Evolutionary conservation across 2,797 vertebrate genomes (phyloP).

Genomic region (Meda fulgida): DNA sequence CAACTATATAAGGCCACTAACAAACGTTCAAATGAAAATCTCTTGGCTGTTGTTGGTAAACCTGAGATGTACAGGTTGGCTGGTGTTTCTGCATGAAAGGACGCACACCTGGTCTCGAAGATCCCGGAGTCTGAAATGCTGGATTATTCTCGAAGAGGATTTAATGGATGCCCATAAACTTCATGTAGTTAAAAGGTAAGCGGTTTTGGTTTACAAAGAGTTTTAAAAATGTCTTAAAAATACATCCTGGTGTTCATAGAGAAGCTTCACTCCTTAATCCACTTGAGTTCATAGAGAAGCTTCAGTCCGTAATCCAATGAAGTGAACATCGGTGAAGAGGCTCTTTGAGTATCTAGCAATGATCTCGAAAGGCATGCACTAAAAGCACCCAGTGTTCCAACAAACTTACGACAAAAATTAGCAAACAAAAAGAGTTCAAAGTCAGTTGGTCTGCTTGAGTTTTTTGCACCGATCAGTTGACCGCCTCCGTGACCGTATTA

Average conservation of each 20-base stretch:
- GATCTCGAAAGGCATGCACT: neutral
- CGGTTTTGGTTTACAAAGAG: slow-evolving; percentile 34
- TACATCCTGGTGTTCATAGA: slow-evolving; percentile 24
- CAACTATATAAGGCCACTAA: slow-evolving; percentile 51
- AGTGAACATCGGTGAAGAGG: neutral
- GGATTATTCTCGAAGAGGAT: neutral
- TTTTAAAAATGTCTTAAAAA: slow-evolving; percentile 57
- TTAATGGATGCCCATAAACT: slow-evolving; percentile 44
- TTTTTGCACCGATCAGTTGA: slow-evolving; percentile 64
- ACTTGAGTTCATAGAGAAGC: neutral
- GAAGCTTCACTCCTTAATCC: slow-evolving; percentile 8
- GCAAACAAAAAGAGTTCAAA: neutral
- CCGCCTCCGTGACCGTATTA: slow-evolving; percentile 75
- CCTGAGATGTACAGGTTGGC: slow-evolving; percentile 10
- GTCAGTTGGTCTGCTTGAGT: neutral
- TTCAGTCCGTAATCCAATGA: slow-evolving; percentile 1
- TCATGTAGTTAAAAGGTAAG: slow-evolving; percentile 42
- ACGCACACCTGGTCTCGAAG: neutral
- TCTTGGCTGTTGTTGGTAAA: slow-evolving; percentile 2
- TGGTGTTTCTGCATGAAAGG: neutral
- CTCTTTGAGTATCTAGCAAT: slow-evolving; percentile 17
- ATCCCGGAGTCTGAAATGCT: slow-evolving; percentile 2
- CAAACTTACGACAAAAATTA: neutral
- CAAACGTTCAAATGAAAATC: neutral
- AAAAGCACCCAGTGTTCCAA: neutral